A percentile compares a stretch with the other conserved stretches of the same genome.
Conservation (phyloP, 2,797 vertebrate genomes). For the Vireo griseus region DNA sequence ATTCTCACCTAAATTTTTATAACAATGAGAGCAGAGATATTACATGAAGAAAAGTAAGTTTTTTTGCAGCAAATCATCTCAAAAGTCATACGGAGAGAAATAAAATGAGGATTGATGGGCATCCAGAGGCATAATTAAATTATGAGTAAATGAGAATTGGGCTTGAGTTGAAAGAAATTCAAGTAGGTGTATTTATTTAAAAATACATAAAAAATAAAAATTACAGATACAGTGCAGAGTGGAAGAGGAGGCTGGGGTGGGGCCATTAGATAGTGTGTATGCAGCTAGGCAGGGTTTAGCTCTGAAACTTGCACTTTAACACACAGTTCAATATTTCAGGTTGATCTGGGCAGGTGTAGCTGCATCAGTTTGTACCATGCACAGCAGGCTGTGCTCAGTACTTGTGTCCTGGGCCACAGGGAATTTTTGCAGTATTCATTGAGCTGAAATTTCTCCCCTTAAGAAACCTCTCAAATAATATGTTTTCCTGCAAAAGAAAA, state of each 20-base stretch:
- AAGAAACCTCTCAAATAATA: not conserved
- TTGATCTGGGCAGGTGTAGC: not conserved
- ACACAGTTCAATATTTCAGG: fast-evolving
- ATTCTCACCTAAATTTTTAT: not conserved
- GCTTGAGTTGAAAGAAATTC: not conserved
- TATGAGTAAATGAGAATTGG: not conserved
- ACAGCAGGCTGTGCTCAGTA: fast-evolving
- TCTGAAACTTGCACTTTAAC: not conserved
- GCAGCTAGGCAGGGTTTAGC: not conserved
- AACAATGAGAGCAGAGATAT: not conserved
- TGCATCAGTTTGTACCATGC: not conserved
- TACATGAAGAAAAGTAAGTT: not conserved
- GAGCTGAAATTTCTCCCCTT: not conserved
- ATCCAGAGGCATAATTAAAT: not conserved
- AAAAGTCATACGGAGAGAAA: not conserved
- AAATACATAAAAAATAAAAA: not conserved
- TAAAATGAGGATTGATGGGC: not conserved
- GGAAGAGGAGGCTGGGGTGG: not conserved
- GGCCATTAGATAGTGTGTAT: too few relatives aligned
- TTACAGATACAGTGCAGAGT: fast-evolving
- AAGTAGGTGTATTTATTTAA: fast-evolving
- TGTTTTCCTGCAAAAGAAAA: not conserved
- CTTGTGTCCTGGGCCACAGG: fast-evolving
- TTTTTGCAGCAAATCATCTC: not conserved
- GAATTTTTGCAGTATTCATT: not conserved